Percentiles rank a stretch among this genome's conserved stretches.
Conservation (phyloP, 1,140 invertebrate genomes). For the Uloborus diversus region DNA sequence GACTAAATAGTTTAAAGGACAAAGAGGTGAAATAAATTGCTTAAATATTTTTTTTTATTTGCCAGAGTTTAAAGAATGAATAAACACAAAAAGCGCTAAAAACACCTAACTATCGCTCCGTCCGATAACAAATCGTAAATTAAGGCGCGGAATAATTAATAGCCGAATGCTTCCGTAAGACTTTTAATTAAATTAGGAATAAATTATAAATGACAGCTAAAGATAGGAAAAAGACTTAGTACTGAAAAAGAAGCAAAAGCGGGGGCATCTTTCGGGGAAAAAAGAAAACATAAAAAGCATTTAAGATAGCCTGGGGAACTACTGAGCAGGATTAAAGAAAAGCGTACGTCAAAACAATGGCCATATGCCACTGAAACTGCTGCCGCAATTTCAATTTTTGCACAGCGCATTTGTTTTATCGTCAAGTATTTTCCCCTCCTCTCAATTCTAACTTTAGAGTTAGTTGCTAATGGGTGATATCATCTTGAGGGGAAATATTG, state of each 20-base stretch:
- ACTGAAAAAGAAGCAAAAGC: neutral
- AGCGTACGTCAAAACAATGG: neutral
- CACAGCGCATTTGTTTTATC: neutral
- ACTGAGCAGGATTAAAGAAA: neutral
- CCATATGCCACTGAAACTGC: neutral
- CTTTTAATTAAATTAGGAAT: constrained; percentile 30
- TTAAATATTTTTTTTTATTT: too few relatives aligned
- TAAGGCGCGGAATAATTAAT: constrained; percentile 21
- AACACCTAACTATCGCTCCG: neutral
- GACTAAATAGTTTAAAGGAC: too few relatives aligned
- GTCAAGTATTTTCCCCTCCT: neutral
- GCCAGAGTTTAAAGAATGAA: too few relatives aligned
- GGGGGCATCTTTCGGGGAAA: neutral
- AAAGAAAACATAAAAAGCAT: neutral
- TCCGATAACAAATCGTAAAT: constrained; percentile 2
- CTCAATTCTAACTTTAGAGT: neutral
- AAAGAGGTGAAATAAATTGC: too few relatives aligned
- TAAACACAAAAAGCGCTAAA: too few relatives aligned
- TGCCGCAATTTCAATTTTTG: neutral
- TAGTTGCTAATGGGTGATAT: neutral
- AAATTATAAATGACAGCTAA: constrained; percentile 36
- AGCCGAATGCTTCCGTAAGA: neutral
- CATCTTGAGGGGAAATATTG: neutral
- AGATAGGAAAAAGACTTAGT: constrained; percentile 2
- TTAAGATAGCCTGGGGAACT: neutral